Evolutionary conservation across 2,888 invertebrate genomes (phyloP), one percentile per base, ranked within the genome.

Genomic region (Melanostoma mellinum): DNA sequence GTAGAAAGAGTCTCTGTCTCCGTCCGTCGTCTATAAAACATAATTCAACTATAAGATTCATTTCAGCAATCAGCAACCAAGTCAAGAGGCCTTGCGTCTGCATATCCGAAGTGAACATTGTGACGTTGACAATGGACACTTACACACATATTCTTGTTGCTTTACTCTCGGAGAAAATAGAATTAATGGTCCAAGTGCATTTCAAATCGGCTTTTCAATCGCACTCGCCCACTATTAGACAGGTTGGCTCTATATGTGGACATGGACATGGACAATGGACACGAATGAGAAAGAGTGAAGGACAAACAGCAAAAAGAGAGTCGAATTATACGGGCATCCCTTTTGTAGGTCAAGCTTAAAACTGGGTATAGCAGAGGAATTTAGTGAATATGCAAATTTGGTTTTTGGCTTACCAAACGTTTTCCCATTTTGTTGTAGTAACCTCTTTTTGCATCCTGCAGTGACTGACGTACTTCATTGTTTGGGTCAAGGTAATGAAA

Each of bases 91-190:
- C 75, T 60, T 58, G 20, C 42, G 52, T 68, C 52, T 60, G 74
- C 60, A 68, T 60, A 55, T 75, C 68, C 36, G 58, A 67, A 65
- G 56, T 38, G 52, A 56, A 56, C 77, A 65, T 65, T 73, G 77
- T 58, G 77, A 72, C 72, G 42, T 72, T 71, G 63, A 72, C 72
- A 78, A 78, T 58, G 50, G 56, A 48, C 63, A 48, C 55, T 55
- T 63, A 63, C 63, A 63, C 30, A 50, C 63, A 63, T 50, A 63
- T 63, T 63, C 63, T 63, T 55, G 71, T 42, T 56, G 46, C 33
- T 40, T 3, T 52, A 56, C 71, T 53, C 33, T 35, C 40, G 9
- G 10, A 63, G 35, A 36, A 38, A 42, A 10, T 50, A 52, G 32
- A 61, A 61, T 38, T 40, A 50, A 65, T 72, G 58, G 65, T 52